A percentile compares a stretch with the other conserved stretches of the same genome.
Conservation (phyloP, 2,797 vertebrate genomes). For the Gadopsis marmoratus region DNA sequence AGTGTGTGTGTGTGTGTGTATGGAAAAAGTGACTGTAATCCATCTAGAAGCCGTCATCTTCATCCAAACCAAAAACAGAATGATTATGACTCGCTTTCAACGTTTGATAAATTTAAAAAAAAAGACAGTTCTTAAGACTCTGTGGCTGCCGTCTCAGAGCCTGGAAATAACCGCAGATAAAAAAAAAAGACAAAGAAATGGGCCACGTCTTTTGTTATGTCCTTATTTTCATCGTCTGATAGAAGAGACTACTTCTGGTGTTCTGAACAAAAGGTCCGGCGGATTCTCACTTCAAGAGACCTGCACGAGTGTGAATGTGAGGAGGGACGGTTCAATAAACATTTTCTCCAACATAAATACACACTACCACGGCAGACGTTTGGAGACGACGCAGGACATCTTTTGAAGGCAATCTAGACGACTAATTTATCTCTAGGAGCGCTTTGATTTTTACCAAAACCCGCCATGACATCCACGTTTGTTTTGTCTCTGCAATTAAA, state of each 20-base stretch:
- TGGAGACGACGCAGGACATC: slow-evolving; percentile 13
- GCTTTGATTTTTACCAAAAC: slow-evolving; percentile 9
- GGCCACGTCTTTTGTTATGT: slow-evolving; percentile 1
- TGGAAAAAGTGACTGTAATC: slow-evolving; percentile 72
- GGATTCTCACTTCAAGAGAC: slow-evolving; percentile 4
- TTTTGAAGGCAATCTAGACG: not conserved
- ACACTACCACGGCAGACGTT: not conserved
- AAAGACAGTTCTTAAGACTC: slow-evolving; percentile 34
- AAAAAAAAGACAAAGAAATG: not conserved
- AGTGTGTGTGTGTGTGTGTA: slow-evolving; percentile 36
- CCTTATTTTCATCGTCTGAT: slow-evolving; percentile 15
- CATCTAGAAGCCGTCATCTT: slow-evolving; percentile 30
- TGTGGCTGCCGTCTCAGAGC: not conserved
- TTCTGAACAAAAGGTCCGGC: slow-evolving; percentile 27
- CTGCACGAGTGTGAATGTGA: slow-evolving; percentile 14
- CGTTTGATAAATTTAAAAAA: slow-evolving; percentile 47
- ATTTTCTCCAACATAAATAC: slow-evolving; percentile 39
- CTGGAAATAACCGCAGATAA: not conserved
- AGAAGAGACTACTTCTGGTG: slow-evolving; percentile 33
- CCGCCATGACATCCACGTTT: not conserved
- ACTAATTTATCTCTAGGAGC: slow-evolving; percentile 14
- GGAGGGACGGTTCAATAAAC: slow-evolving; percentile 38
- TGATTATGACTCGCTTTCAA: slow-evolving; percentile 33
- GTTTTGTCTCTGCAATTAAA: not conserved
- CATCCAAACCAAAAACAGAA: slow-evolving; percentile 49